Conservation (phyloP, 2,113 vertebrate genomes). For the Chrysochloris asiatica region DNA sequence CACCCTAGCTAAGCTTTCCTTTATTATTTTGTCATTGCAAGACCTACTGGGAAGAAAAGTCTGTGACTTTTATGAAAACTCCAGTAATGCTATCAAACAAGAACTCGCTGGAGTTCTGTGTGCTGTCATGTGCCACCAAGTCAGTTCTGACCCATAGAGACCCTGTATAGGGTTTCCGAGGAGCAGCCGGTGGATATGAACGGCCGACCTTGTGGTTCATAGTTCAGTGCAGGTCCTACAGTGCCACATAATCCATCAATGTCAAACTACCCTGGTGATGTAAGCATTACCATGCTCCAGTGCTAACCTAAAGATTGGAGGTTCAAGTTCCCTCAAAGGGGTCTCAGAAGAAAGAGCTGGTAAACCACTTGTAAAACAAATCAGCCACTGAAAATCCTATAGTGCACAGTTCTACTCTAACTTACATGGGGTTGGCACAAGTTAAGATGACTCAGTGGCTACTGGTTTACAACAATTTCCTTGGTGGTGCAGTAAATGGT, state of each 20-base stretch:
- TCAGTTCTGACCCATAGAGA: too few species aligned
- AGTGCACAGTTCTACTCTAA: background rate
- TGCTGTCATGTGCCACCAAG: too few species aligned
- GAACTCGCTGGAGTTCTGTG: too few species aligned
- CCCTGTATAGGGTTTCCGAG: too few species aligned
- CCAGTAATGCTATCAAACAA: background rate
- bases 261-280: background rate
- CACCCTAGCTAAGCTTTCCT: background rate
- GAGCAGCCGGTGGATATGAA: fast-evolving
- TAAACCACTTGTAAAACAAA: too few species aligned
- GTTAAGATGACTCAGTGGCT: background rate
- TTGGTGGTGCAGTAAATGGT: background rate
- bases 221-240: too few species aligned
- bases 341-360: too few species aligned
- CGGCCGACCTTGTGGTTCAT: too few species aligned
- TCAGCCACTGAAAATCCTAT: too few species aligned
- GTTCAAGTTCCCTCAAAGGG: too few species aligned
- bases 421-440: background rate
- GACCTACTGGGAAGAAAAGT: conserved; percentile 1
- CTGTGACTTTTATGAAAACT: background rate
- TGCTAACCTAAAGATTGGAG: background rate
- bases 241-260: background rate
- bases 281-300: background rate
- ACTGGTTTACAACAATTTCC: background rate
- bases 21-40: conserved; percentile 16